Evolutionary conservation across 2,888 invertebrate species (phyloP).

Genomic region (Mechanitis messenoides): DNA sequence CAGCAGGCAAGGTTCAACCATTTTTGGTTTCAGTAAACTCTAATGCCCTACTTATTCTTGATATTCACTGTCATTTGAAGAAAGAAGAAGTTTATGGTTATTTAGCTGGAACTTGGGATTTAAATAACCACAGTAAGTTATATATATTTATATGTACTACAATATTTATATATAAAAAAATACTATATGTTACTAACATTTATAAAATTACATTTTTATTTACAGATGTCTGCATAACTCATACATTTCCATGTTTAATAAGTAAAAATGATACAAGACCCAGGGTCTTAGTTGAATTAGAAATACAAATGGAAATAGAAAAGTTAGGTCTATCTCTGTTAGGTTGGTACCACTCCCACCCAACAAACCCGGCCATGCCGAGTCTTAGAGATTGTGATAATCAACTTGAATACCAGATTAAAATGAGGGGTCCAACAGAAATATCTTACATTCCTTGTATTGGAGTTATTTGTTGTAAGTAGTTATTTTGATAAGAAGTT

Average conservation of each 20-base stretch:
- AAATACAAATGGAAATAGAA: slow-evolving; percentile 90
- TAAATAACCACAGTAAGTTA: slow-evolving; percentile 91
- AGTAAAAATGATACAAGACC: slow-evolving; percentile 87
- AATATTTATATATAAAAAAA: too few species aligned
- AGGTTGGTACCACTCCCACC: slow-evolving; percentile 98
- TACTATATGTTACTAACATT: too few species aligned
- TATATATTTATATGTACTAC: too few species aligned
- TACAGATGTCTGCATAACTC: slow-evolving; percentile 89
- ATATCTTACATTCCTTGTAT: slow-evolving; percentile 95
- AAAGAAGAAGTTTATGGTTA: slow-evolving; percentile 97
- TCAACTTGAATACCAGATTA: slow-evolving; percentile 95
- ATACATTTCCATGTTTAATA: slow-evolving; percentile 91
- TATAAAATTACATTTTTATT: slow-evolving; percentile 28
- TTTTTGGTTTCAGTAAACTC: slow-evolving; percentile 92
- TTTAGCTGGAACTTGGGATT: slow-evolving; percentile 96
- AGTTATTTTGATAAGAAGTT: slow-evolving; percentile 4
- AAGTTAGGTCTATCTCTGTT: slow-evolving; percentile 87
- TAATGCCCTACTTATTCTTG: slow-evolving; percentile 90
- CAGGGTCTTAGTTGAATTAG: slow-evolving; percentile 85
- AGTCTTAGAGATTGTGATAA: slow-evolving; percentile 92
- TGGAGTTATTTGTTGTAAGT: slow-evolving; percentile 94
- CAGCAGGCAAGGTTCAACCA: slow-evolving; percentile 93
- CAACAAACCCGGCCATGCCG: slow-evolving; percentile 90
- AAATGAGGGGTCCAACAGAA: slow-evolving; percentile 93
- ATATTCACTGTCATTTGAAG: slow-evolving; percentile 96